Conservation (phyloP, 2,113 vertebrate genomes). For the Mastomys coucha region DNA sequence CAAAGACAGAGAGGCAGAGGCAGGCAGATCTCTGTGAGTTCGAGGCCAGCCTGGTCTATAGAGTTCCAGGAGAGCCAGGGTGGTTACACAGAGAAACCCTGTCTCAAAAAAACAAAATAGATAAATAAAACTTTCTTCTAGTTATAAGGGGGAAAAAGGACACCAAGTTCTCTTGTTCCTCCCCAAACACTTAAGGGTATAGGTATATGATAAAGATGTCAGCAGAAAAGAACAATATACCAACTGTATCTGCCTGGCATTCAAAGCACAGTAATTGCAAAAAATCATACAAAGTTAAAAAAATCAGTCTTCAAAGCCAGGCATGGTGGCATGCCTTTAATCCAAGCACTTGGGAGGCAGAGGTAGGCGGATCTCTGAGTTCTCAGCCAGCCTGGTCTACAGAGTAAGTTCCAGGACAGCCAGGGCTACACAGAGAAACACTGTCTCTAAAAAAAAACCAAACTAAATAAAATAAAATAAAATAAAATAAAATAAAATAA, state of each 20-base stretch:
- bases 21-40: background rate
- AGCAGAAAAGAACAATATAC: background rate
- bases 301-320: constrained; percentile 12
- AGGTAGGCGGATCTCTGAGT: too few relatives aligned
- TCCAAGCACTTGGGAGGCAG: too few relatives aligned
- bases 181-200: constrained; percentile 1
- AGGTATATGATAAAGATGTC: background rate
- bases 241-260: background rate
- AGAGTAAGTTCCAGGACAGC: too few relatives aligned
- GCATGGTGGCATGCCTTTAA: too few relatives aligned
- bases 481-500: background rate
- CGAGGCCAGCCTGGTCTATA: background rate
- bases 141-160: background rate
- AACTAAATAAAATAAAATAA: too few relatives aligned
- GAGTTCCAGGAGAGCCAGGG: background rate
- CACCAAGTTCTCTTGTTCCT: background rate
- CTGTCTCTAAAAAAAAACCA: too few relatives aligned
- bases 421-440: too few relatives aligned
- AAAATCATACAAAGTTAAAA: constrained; percentile 43
- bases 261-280: background rate
- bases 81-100: background rate
- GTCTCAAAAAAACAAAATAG: background rate
- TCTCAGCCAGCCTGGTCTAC: too few relatives aligned
- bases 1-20: background rate
- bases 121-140: constrained; percentile 40